Conservation (phyloP, 2,113 vertebrate genomes). For the Litocranius walleri region DNA sequence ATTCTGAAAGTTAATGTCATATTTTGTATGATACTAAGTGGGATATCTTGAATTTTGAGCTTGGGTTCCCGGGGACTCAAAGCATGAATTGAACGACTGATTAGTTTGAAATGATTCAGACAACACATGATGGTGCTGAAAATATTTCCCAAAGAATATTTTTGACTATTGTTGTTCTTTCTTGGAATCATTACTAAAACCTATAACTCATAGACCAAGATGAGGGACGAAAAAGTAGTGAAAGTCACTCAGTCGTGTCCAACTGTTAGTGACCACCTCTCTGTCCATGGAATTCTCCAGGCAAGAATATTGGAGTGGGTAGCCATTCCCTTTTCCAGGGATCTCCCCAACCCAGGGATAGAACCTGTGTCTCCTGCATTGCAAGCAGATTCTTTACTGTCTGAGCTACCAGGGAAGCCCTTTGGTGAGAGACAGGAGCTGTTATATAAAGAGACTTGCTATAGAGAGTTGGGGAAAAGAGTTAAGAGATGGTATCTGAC, state of each 20-base stretch:
- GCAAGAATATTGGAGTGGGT: background rate
- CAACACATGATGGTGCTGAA: background rate
- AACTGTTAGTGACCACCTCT: background rate
- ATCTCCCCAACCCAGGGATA: background rate
- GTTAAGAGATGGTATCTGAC: background rate
- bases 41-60: background rate
- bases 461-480: background rate
- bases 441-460: background rate
- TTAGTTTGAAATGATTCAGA: slow-evolving; percentile 6
- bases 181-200: background rate
- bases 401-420: background rate
- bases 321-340: background rate
- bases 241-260: background rate
- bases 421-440: background rate
- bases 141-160: slow-evolving; percentile 13
- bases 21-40: background rate
- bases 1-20: background rate
- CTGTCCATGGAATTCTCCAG: background rate
- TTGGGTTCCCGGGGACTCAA: background rate
- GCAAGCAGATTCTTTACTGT: background rate
- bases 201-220: background rate
- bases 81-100: background rate
- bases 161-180: background rate
- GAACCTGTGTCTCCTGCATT: background rate
- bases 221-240: background rate